Conservation (phyloP, 2,113 vertebrate genomes). For the Clarias gariepinus region DNA sequence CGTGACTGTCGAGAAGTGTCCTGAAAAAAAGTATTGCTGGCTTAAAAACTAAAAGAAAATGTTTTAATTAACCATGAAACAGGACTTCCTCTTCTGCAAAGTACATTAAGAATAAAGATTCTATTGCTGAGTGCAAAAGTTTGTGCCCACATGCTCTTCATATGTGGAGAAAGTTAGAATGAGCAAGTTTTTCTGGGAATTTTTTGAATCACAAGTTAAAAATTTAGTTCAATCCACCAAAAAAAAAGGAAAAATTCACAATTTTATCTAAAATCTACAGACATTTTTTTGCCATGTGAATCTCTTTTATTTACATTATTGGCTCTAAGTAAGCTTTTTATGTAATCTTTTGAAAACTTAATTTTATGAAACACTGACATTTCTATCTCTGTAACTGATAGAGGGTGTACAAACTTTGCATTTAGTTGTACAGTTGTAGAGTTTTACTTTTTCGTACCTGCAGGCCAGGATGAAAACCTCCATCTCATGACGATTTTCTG, state of each 20-base stretch:
- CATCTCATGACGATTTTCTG: conserved; percentile 85
- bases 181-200: neutral
- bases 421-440: neutral
- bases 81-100: neutral
- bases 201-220: neutral
- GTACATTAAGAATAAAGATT: neutral
- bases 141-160: neutral
- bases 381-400: neutral
- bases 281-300: no score
- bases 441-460: conserved; percentile 64
- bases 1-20: conserved; percentile 80
- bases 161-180: neutral
- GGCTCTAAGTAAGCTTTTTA: neutral
- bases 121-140: neutral
- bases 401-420: neutral
- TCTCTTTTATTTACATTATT: neutral
- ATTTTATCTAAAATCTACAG: no score
- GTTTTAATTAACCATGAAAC: neutral
- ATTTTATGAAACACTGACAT: neutral
- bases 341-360: neutral
- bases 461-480: conserved; percentile 88
- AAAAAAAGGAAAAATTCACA: no score
- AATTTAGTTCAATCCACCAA: no score
- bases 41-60: neutral
- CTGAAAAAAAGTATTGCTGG: conserved; percentile 62